Evolutionary conservation across 2,888 invertebrate genomes (phyloP), one percentile per base, ranked within the genome.

Genomic region (Cephalotes varians): DNA sequence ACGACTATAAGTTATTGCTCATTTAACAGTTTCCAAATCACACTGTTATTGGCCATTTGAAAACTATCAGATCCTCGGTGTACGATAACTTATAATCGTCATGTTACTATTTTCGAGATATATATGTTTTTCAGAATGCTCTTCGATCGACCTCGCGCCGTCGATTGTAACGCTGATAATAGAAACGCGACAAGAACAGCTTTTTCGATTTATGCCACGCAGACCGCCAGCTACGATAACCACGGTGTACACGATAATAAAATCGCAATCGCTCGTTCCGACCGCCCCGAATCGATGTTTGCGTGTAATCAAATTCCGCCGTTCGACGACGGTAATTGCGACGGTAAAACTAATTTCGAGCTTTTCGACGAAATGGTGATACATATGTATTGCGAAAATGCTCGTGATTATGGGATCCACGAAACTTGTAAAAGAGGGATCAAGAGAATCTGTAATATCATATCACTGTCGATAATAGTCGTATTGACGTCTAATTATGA

Each of bases 201-300:
- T 34, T 58, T 65, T 58, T 40, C 64, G 76, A 76, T 76, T 76
- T 76, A 76, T 76, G 65, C 54, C 65, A 28, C 18, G 28, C 54
- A 54, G 76, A 54, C 64, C 28, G 76, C 51, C 65, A 54, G 12
- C 25, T 64, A 76, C 76, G 40, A n/a, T n/a, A n/a, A 54, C 64
- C 54, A 21, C 76, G 64, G n/a, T 51, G 21, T 76, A 76, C 64
- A 76, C 76, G 65, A 76, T 76, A 76, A 76, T 76, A 76, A 76
- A 76, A 76, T 76, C 64, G 76, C 51, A 54, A 51, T 64, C 76
- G 51, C 51, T 76, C 64, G 76, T 76, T 76, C 64, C 47, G 21
- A 21, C 65, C 65, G 64, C 21, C 51, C 76, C 76, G 76, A 76
- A 76, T 76, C 76, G 76, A 76, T 76, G 76, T 76, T 76, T 64